phyloP scores from a whole-genome alignment of 2,797 vertebrate species.

The Hozukius guyotensis region DNA sequence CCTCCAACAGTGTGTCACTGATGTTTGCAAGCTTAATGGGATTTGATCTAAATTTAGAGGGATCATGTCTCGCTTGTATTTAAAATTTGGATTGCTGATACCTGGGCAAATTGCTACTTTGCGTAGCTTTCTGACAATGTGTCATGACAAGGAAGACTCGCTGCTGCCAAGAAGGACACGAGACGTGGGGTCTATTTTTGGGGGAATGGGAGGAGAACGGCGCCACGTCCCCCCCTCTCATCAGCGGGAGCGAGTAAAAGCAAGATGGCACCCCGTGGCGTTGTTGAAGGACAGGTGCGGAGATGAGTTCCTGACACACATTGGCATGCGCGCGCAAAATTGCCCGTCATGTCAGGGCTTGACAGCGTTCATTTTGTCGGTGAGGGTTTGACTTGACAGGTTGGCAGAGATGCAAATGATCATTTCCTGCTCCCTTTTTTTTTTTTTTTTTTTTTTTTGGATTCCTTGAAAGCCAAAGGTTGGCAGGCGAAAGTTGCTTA shows the following conservation, averaged over 20 bases:
- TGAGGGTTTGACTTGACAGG: constrained; percentile 78
- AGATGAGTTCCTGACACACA: constrained; percentile 80
- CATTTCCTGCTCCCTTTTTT: constrained; percentile 69
- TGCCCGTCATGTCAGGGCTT: constrained; percentile 64
- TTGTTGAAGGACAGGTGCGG: constrained; percentile 73
- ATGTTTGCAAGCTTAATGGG: constrained; percentile 78
- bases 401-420: constrained; percentile 86
- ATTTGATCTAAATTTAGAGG: constrained; percentile 83
- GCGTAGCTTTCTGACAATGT: constrained; percentile 73
- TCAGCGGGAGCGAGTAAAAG: constrained; percentile 69
- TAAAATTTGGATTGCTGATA: constrained; percentile 72
- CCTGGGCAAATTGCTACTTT: constrained; percentile 82
- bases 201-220: constrained; percentile 61
- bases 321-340: constrained; percentile 67
- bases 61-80: constrained; percentile 71
- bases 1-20: constrained; percentile 60
- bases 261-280: constrained; percentile 73
- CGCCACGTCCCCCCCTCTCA: constrained; percentile 53
- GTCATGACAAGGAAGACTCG: constrained; percentile 80
- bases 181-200: constrained; percentile 73
- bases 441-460: background rate
- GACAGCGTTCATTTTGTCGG: constrained; percentile 80
- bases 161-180: constrained; percentile 73
- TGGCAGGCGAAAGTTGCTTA: constrained; percentile 62
- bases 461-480: constrained; percentile 77